Evolutionary conservation across 2,113 vertebrate species (phyloP).

Genomic region (Galeopterus variegatus): DNA sequence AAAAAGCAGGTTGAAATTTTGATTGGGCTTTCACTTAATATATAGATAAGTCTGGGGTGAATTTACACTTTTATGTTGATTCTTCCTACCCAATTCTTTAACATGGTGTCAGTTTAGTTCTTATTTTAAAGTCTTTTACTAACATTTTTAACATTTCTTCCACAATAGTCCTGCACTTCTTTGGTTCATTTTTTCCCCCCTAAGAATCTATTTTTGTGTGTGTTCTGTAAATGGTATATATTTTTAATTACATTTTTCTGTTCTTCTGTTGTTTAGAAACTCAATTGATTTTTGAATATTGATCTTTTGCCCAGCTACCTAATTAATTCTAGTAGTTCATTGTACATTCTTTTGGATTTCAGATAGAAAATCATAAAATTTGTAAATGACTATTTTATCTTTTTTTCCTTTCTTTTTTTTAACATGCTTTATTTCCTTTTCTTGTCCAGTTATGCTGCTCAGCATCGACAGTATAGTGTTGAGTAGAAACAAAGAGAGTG

Average conservation of each 20-base stretch:
- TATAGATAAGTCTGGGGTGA: not conserved
- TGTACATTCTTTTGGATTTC: slow-evolving; percentile 24
- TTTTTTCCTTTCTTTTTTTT: not conserved
- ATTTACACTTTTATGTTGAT: not conserved
- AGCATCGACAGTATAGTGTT: not conserved
- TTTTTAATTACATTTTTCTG: slow-evolving; percentile 47
- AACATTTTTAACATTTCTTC: slow-evolving; percentile 33
- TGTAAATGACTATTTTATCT: not conserved
- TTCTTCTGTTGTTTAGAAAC: slow-evolving; percentile 33
- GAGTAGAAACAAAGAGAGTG: not conserved
- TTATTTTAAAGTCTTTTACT: slow-evolving; percentile 43
- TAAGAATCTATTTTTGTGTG: not conserved
- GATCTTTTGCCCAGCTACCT: slow-evolving; percentile 31
- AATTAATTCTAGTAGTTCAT: slow-evolving; percentile 59
- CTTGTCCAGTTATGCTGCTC: not conserved
- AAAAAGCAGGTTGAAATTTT: slow-evolving; percentile 51
- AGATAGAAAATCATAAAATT: not conserved
- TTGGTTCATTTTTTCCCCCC: not conserved
- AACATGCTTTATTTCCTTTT: slow-evolving; percentile 10
- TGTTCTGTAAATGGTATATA: not conserved
- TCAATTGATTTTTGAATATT: slow-evolving; percentile 6
- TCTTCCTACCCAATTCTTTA: not conserved
- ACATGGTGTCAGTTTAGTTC: slow-evolving; percentile 10
- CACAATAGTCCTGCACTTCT: not conserved
- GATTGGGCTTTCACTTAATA: slow-evolving; percentile 40